These are phyloP conservation scores for Psophia crepitans DNA, from an alignment of 2,113 vertebrate genomes.

Conservation along the genomic window DNA sequence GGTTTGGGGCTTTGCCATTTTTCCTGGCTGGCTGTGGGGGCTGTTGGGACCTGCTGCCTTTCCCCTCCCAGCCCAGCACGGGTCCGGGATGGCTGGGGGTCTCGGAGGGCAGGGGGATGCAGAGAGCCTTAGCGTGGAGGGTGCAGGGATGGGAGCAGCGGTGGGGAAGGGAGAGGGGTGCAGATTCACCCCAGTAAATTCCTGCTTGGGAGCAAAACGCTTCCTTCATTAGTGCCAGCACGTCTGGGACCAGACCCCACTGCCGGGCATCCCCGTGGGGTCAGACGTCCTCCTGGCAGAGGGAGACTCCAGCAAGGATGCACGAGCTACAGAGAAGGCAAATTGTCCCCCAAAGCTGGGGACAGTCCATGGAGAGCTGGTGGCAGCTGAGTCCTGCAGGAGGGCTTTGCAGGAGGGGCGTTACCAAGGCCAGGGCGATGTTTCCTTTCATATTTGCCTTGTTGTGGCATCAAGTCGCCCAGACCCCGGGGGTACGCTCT, in stretches of 20 bases:
- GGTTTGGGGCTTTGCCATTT: not conserved
- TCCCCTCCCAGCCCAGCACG: not conserved
- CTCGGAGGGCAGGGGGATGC: not conserved
- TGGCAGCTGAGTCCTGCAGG: not conserved
- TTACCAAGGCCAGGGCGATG: not conserved
- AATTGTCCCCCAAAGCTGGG: not conserved
- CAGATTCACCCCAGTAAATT: not conserved
- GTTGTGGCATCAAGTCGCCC: not conserved
- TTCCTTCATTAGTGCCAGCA: not conserved
- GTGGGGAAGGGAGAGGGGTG: not conserved
- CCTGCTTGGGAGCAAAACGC: not conserved
- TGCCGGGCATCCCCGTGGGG: rapidly evolving
- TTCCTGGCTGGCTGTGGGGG: not conserved
- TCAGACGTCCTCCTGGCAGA: not conserved
- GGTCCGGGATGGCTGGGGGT: rapidly evolving
- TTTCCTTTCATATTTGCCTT: not conserved
- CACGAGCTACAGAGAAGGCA: not conserved
- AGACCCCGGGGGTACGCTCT: rapidly evolving
- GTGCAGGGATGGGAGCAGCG: rapidly evolving
- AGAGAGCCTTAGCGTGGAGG: not conserved
- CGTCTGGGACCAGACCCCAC: not conserved
- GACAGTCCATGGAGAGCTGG: not conserved
- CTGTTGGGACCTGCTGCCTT: not conserved
- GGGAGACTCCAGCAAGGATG: not conserved
- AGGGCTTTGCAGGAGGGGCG: not conserved